Evolutionary conservation across 2,888 invertebrate genomes (phyloP), one percentile per base, ranked within the genome.

Genomic region (Drosophila pseudotalamancana): DNA sequence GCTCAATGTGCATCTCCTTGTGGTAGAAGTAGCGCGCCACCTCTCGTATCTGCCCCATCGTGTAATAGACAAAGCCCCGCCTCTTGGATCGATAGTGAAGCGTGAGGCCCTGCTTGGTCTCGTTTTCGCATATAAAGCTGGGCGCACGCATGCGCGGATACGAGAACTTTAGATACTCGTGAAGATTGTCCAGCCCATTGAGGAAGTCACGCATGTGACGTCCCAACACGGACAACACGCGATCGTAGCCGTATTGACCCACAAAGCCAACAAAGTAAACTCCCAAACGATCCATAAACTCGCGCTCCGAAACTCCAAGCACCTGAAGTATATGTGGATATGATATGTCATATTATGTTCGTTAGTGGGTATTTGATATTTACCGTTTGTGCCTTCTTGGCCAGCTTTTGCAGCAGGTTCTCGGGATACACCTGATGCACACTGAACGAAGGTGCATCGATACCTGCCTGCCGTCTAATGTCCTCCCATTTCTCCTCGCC

Each of bases 41-140:
- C 93, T 96, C 97, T 89, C 96, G 93, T 72, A 98, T 98, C 91
- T 98, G 98, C 2, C 98, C 99, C 95, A 98, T 98, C 5, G 98
- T 98, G 89, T 99, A 99, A 91, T 97, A 97, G 4, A 98, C 96
- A 90, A 98, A 99, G 0, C 99, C 99, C 68, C 97, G 94, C 69
- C 99, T 93, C 90, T 97, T 98, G 77, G 97, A 98, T 51, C 98
- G 93, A 91, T 98, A 98, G 92, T 99, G 99, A 59, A 99, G 92
- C 0, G 97, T 97, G 66, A 99, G 92, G 0, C 99, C 99, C 88
- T 96, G 96, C 55, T 96, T 93, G 0, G 97, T 97, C 91, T 99
- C 99, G 89, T 98, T 97, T 91, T 98, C 98, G 88, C 98, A 98
- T 81, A 98, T 98, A 91, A 99, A 99, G 51, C 98, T 98, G 0